A percentile compares a stretch with the other conserved stretches of the same genome.
phyloP scores from a whole-genome alignment of 2,797 vertebrate genomes.

The Molossus molossus region DNA sequence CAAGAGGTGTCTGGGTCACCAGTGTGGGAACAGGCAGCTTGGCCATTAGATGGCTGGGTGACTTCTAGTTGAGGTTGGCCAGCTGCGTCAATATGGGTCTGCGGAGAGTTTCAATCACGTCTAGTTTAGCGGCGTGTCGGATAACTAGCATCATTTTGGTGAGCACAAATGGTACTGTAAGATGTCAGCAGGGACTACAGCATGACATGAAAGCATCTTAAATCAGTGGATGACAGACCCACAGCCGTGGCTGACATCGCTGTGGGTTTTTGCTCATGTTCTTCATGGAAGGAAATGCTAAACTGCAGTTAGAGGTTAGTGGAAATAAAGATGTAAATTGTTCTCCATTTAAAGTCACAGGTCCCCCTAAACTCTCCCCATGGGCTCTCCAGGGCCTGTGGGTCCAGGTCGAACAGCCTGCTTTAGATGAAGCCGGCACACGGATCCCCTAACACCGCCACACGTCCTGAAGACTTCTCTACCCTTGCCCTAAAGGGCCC shows the following conservation, averaged over 20 bases:
- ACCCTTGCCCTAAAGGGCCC: background rate
- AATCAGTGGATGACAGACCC: background rate
- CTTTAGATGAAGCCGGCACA: background rate
- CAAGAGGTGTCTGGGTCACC: background rate
- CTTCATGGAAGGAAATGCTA: background rate
- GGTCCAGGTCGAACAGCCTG: background rate
- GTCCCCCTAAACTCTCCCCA: background rate
- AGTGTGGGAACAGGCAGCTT: background rate
- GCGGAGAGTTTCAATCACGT: background rate
- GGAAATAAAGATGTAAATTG: constrained; percentile 22
- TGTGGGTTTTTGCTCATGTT: background rate
- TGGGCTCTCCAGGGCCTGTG: background rate
- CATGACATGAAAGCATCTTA: background rate
- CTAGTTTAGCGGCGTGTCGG: background rate
- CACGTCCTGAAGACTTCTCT: background rate
- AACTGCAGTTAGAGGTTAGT: background rate
- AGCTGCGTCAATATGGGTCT: accelerated
- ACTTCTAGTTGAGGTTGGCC: background rate
- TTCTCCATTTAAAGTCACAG: background rate
- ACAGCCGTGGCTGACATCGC: background rate
- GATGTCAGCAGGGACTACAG: no score
- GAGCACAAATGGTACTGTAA: no score
- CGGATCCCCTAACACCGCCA: background rate
- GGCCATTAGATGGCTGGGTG: background rate
- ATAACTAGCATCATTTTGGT: background rate